A percentile compares a stretch with the other conserved stretches of the same genome.
phyloP scores from a whole-genome alignment of 2,797 vertebrate species.

The Mergus octosetaceus region DNA sequence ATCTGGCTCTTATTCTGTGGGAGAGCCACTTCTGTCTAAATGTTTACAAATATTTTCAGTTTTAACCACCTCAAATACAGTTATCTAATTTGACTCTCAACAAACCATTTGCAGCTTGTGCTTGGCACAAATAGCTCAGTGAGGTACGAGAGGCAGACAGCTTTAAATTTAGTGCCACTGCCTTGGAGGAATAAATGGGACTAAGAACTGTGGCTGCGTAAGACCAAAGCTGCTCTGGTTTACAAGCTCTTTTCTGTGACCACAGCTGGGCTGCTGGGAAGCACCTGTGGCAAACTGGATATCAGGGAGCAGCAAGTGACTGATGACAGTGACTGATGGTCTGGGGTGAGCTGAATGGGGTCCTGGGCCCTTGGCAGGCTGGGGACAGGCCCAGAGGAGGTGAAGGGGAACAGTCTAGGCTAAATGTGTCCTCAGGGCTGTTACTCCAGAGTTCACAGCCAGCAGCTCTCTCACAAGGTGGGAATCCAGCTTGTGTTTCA shows the following conservation, averaged over 20 bases:
- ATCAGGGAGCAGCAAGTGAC: neutral
- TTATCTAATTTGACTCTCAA: neutral
- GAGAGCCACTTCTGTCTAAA: neutral
- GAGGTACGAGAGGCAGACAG: neutral
- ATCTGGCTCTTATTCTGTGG: neutral
- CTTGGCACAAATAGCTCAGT: neutral
- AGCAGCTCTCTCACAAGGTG: neutral
- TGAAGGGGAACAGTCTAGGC: neutral
- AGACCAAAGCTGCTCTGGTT: neutral
- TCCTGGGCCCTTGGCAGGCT: neutral
- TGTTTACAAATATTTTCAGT: neutral
- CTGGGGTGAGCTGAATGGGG: rapidly evolving
- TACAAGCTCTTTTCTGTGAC: neutral
- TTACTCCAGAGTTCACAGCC: neutral
- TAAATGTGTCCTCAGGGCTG: neutral
- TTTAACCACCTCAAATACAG: neutral
- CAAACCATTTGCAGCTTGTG: neutral
- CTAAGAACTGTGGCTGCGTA: neutral
- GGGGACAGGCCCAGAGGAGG: neutral
- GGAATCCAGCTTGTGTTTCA: neutral
- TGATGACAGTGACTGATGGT: too few relatives aligned
- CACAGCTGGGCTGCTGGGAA: neutral
- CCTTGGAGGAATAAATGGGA: neutral
- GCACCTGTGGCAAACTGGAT: neutral
- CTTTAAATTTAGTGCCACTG: neutral